Percentiles rank a stretch among this genome's conserved stretches.
phyloP scores from a whole-genome alignment of 2,888 invertebrate species.

The Epinotia nisella region DNA sequence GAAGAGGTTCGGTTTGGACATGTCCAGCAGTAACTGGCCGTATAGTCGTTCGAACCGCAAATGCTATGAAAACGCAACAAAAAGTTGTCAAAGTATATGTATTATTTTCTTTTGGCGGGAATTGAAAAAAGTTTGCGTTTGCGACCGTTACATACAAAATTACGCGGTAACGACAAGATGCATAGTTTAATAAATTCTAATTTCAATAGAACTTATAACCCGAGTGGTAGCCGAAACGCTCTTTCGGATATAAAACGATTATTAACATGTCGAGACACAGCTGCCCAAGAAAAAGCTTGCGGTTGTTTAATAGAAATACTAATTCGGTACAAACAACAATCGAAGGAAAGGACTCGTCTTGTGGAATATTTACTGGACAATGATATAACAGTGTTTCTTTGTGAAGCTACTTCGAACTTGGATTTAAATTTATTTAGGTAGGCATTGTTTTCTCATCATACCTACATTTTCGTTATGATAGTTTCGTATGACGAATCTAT shows the following conservation, averaged over 20 bases:
- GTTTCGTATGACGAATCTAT: background rate
- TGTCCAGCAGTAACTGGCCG: background rate
- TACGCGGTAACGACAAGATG: constrained; percentile 54
- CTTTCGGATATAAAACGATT: constrained; percentile 75
- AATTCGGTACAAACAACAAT: constrained; percentile 63
- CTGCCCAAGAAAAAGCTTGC: constrained; percentile 74
- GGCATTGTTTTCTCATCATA: constrained; percentile 12
- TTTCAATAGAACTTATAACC: constrained; percentile 75
- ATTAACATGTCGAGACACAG: constrained; percentile 71
- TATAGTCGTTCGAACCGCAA: no score
- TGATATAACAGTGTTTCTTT: constrained; percentile 76
- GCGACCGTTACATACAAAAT: constrained; percentile 43
- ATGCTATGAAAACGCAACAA: no score
- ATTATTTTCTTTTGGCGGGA: constrained; percentile 44
- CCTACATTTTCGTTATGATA: background rate
- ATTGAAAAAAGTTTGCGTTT: constrained; percentile 31
- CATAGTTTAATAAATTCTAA: constrained; percentile 70
- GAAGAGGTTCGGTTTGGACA: no score
- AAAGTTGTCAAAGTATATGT: background rate
- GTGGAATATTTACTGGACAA: constrained; percentile 74
- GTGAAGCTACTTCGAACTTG: constrained; percentile 77
- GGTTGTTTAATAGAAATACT: constrained; percentile 73
- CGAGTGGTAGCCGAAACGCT: constrained; percentile 70
- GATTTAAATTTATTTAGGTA: constrained; percentile 74
- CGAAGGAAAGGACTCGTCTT: constrained; percentile 64